These are phyloP conservation scores for Ormyrus labotus DNA, from an alignment of 2,888 invertebrate species.

Conservation along the genomic window DNA sequence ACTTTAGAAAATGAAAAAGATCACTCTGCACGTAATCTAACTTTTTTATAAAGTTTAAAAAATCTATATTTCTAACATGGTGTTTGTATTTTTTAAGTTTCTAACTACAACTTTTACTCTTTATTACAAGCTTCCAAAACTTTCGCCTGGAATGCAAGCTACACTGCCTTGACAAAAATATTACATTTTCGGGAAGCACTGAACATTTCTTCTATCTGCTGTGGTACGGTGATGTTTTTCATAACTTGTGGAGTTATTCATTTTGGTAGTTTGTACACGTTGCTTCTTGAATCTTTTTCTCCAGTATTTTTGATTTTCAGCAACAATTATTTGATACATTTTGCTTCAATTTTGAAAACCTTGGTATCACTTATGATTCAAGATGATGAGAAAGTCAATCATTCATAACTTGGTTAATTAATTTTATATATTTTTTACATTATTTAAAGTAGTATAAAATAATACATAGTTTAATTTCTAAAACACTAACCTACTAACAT, in stretches of 20 bases:
- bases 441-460: not conserved
- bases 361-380: not conserved
- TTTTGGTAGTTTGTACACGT: not conserved
- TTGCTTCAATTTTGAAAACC: too few relatives aligned
- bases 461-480: too few relatives aligned
- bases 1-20: slow-evolving; percentile 6
- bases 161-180: slow-evolving; percentile 72
- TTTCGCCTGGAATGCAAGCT: slow-evolving; percentile 71
- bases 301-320: not conserved
- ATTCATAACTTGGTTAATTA: not conserved
- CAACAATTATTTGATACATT: not conserved
- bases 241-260: slow-evolving; percentile 16
- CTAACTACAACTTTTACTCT: slow-evolving; percentile 39
- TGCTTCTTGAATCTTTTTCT: not conserved
- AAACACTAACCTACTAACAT: too few relatives aligned
- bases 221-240: slow-evolving; percentile 61
- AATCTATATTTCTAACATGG: slow-evolving; percentile 4
- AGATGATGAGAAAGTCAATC: slow-evolving; percentile 29
- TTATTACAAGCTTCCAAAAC: slow-evolving; percentile 71
- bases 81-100: not conserved
- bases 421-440: not conserved
- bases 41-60: slow-evolving; percentile 1
- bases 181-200: slow-evolving; percentile 69
- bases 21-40: slow-evolving; percentile 24
- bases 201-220: slow-evolving; percentile 69